Evolutionary conservation across 2,888 invertebrate species (phyloP), one percentile per base, ranked within the genome.

Genomic region (Cryptophagus acutangulus): DNA sequence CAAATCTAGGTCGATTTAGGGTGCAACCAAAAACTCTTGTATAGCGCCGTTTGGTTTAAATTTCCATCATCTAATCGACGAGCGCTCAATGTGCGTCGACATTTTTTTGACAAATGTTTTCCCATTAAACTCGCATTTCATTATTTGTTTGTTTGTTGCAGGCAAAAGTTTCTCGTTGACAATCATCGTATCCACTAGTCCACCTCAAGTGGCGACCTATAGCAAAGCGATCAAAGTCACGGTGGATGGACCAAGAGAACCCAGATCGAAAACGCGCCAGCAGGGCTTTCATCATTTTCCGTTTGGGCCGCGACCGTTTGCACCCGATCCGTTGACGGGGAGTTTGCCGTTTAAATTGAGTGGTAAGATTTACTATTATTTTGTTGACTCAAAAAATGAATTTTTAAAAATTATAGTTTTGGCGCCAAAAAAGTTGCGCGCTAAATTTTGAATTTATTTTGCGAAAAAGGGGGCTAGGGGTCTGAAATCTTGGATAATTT

Each of bases 141-240:
- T 26, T 38, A 17, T 25, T n/a, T 33, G 28, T n/a, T 34, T 24
- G 8, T 40, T 46, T 51, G 57, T 74, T 73, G 17, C 78, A 97
- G 97, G 97, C 40, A 97, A 97, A 73, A 95, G 94, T 62, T 97
- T 99, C 73, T 89, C 90, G 28, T 72, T 99, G 65, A 94, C 94
- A 57, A 97, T 99, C 73, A 89, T 91, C 65, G 82, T 99, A 63
- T 88, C 89, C 52, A 90, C 93, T 43, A 81, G 84, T 35, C 97
- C 97, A 5, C 89, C 93, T 20, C 96, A 96, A 76, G 84, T 97
- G 50, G 90, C 92, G 43, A 91, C 95, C n/a, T 95, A 95, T 70
- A 85, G 81, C 65, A 96, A 96, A 71, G 96, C 96, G 45, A 99
- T 99, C 71, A 99, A 99, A 75, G 96, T 99, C 60, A 99, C 99